Evolutionary conservation across 2,113 vertebrate genomes (phyloP), one percentile per base, ranked within the genome.

Genomic region (Piprites chloris): DNA sequence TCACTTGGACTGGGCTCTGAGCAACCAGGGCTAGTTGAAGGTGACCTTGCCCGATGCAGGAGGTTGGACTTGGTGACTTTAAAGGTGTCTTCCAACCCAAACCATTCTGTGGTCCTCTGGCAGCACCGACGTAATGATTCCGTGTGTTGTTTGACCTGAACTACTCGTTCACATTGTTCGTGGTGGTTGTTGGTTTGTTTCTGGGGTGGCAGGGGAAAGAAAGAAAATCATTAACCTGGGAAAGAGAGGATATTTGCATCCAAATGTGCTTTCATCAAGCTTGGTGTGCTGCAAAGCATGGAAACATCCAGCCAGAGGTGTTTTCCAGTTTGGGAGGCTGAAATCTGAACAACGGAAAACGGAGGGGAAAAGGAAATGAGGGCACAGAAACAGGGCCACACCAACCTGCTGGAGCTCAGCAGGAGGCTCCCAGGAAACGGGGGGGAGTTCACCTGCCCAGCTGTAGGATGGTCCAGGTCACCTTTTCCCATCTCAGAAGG

Each of bases 91-190:
- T 20, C 18, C 37, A 63, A 63, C 27, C 27, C 16, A 27, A 63
- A 41, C 18, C 61, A 41, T 42, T 14, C 61, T 27, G 19, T 30
- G 27, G 30, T 41, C 65, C 68, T 69, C 81, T 21, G 53, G 63
- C 35, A 90, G 80, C 75, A 55, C 42, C 75, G 69, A 66, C 49
- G 27, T 26, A 27, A 66, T 28, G 35, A 77, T 84, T n/a, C 62
- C 26, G 30, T 71, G 65, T 6, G 14, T 67, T 77, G n/a, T 79
- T 86, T 85, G 65, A 72, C 61, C 22, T 32, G 90, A 91, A 96
- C 85, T 12, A 27, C 61, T 81, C n/a, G 11, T 52, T 86, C 42
- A 5, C 37, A 27, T 14, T 59, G 26, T 65, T 65, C 14, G 4
- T 28, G 56, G 41, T 30, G 22, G 23, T 14, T 10, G 26, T 44